Percentiles rank a stretch among this genome's conserved stretches.
Conservation (phyloP, 2,888 invertebrate species). For the Podotricha telesiphe region DNA sequence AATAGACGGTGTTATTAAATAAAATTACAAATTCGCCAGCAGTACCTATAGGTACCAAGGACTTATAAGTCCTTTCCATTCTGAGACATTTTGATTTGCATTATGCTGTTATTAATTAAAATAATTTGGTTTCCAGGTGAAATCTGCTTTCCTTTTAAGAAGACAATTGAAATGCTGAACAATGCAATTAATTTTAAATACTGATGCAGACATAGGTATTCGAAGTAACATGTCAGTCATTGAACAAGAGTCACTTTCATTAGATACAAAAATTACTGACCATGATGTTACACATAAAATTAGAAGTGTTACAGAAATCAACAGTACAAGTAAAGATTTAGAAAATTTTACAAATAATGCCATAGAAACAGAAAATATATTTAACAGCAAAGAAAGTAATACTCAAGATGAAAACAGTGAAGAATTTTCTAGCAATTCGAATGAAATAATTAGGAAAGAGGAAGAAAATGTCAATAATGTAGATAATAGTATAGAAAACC, state of each 20-base stretch:
- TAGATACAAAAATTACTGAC: slow-evolving; percentile 50
- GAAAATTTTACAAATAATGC: slow-evolving; percentile 31
- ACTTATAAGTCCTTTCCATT: not conserved
- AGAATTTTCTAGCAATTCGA: not conserved
- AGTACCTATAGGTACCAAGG: too few species aligned
- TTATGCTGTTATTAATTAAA: not conserved
- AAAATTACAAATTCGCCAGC: not conserved
- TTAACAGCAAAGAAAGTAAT: not conserved
- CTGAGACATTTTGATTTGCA: not conserved
- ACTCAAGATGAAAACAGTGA: not conserved
- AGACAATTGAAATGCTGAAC: slow-evolving; percentile 63
- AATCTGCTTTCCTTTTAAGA: slow-evolving; percentile 32
- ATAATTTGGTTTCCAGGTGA: slow-evolving; percentile 14
- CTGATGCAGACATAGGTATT: slow-evolving; percentile 58
- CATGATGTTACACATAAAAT: slow-evolving; percentile 52
- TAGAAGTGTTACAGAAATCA: slow-evolving; percentile 37
- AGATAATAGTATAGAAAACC: not conserved
- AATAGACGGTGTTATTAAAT: too few species aligned
- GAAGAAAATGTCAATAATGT: not conserved
- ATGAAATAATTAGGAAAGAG: not conserved
- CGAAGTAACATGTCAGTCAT: slow-evolving; percentile 65
- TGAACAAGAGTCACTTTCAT: slow-evolving; percentile 51
- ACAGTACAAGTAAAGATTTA: slow-evolving; percentile 27
- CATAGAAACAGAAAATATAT: slow-evolving; percentile 10
- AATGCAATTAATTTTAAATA: slow-evolving; percentile 75